Conservation (phyloP, 2,888 invertebrate species). For the Cremastinae sp. region DNA sequence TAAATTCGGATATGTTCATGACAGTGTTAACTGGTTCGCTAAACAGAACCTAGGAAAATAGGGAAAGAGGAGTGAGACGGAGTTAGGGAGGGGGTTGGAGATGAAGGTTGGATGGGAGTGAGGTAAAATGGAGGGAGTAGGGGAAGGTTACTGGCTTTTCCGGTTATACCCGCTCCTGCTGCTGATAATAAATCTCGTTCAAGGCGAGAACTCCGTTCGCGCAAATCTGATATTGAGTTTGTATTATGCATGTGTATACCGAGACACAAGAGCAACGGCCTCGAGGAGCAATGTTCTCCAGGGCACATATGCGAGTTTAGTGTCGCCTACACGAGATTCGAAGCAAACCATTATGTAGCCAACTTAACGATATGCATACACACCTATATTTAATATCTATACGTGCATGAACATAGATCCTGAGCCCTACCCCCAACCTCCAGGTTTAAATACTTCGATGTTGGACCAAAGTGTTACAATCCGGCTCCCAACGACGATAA, state of each 20-base stretch:
- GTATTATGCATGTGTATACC: slow-evolving; percentile 57
- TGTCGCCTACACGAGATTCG: slow-evolving; percentile 24
- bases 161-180: slow-evolving; percentile 39
- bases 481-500: slow-evolving; percentile 5
- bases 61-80: background rate
- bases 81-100: slow-evolving; percentile 23
- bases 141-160: slow-evolving; percentile 40
- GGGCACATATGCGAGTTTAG: slow-evolving; percentile 48
- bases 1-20: slow-evolving; percentile 59
- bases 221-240: slow-evolving; percentile 69
- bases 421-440: slow-evolving; percentile 42
- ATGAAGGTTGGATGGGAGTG: slow-evolving; percentile 26
- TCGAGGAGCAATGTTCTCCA: background rate
- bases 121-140: slow-evolving; percentile 2
- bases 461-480: slow-evolving; percentile 33
- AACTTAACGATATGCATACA: slow-evolving; percentile 2
- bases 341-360: slow-evolving; percentile 6
- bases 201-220: slow-evolving; percentile 54
- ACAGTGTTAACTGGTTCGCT: slow-evolving; percentile 58
- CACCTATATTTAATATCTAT: background rate
- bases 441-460: slow-evolving; percentile 55
- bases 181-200: slow-evolving; percentile 67
- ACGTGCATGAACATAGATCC: background rate
- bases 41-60: slow-evolving; percentile 53
- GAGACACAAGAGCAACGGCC: slow-evolving; percentile 20